Evolutionary conservation across 2,113 vertebrate species (phyloP).

Genomic region (Campylorhamphus procurvoides): DNA sequence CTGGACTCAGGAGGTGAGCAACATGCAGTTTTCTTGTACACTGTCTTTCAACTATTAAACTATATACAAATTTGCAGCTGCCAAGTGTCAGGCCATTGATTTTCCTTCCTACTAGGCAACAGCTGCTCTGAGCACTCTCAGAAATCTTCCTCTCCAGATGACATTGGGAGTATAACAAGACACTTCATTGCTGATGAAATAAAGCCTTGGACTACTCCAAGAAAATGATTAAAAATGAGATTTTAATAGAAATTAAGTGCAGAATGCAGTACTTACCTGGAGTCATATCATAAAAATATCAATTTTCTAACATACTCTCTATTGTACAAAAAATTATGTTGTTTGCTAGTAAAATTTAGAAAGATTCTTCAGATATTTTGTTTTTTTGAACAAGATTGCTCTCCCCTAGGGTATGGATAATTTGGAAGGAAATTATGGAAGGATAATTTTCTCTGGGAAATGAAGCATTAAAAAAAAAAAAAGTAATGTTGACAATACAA

Average conservation of each 20-base stretch:
- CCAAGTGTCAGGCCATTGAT: neutral
- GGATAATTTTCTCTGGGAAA: neutral
- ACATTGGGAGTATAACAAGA: neutral
- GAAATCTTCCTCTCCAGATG: constrained; percentile 32
- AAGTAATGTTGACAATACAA: neutral
- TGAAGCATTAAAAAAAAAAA: neutral
- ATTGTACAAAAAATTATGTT: neutral
- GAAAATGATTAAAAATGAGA: neutral
- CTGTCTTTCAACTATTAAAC: constrained; percentile 18
- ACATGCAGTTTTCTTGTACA: neutral
- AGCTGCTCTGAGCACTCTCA: constrained; percentile 34
- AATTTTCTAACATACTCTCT: neutral
- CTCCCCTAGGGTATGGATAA: neutral
- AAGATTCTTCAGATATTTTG: neutral
- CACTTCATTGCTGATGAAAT: constrained; percentile 31
- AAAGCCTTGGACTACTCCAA: neutral
- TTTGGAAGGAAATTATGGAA: too few species aligned
- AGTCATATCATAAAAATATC: neutral
- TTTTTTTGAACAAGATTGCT: neutral
- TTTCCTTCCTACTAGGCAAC: constrained; percentile 1
- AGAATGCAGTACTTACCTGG: neutral
- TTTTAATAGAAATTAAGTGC: neutral
- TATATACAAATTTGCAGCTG: constrained; percentile 21
- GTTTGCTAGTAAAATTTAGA: neutral
- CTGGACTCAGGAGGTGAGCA: neutral